Evolutionary conservation across 2,888 invertebrate genomes (phyloP).

Genomic region (Dilophus febrilis): DNA sequence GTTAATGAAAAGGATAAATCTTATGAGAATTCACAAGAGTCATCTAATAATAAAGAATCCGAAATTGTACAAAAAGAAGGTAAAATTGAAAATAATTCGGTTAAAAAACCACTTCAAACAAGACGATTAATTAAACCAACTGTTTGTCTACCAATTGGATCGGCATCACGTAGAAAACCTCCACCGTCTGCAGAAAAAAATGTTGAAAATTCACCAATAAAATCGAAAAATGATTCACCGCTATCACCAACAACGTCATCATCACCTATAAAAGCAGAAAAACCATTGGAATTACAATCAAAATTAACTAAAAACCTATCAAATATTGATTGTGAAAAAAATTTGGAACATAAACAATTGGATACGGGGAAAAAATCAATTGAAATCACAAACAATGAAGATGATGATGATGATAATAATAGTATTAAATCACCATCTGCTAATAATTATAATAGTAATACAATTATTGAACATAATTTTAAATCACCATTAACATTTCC

Average conservation of each 20-base stretch:
- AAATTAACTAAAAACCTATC: not conserved
- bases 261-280: not conserved
- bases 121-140: slow-evolving; percentile 3
- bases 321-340: not conserved
- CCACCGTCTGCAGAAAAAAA: not conserved
- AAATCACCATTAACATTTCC: slow-evolving; percentile 3
- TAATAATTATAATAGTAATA: not conserved
- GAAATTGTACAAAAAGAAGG: too few species aligned
- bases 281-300: not conserved
- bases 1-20: too few species aligned
- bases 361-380: not conserved
- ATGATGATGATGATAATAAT: not conserved
- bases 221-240: not conserved
- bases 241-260: not conserved
- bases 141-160: not conserved
- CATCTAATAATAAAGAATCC: too few species aligned
- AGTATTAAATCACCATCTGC: not conserved
- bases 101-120: not conserved
- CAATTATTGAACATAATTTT: not conserved
- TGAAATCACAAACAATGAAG: not conserved
- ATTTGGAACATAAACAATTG: not conserved
- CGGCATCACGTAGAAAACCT: not conserved
- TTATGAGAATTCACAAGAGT: too few species aligned
- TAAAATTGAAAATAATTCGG: too few species aligned
- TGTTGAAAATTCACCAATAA: not conserved